These are phyloP conservation scores for Drosophila anomelani DNA, from an alignment of 2,888 invertebrate genomes.

Conservation along the genomic window DNA sequence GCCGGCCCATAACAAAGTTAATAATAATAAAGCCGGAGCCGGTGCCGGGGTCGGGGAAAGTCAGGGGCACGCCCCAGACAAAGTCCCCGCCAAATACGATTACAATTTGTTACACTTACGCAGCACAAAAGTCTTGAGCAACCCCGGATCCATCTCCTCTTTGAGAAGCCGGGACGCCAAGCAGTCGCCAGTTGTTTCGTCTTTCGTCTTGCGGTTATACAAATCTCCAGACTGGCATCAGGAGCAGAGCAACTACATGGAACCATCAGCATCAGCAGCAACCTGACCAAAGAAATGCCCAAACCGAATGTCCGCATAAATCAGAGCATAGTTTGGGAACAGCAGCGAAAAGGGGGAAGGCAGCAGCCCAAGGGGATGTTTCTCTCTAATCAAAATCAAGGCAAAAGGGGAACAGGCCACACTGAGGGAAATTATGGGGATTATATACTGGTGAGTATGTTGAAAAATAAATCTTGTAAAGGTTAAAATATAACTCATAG, in stretches of 20 bases:
- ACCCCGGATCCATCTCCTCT: constrained; percentile 33
- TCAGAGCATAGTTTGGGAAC: constrained; percentile 62
- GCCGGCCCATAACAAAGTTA: constrained; percentile 74
- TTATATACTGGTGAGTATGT: no score
- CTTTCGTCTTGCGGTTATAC: constrained; percentile 62
- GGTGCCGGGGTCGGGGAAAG: constrained; percentile 7
- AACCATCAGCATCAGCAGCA: constrained; percentile 40
- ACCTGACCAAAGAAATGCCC: constrained; percentile 73
- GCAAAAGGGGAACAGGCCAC: constrained; percentile 29
- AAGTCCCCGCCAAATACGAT: constrained; percentile 69
- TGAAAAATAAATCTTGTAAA: not conserved
- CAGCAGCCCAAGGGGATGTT: constrained; percentile 55
- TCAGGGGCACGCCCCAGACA: constrained; percentile 56
- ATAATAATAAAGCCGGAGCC: constrained; percentile 69
- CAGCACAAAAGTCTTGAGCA: constrained; percentile 68
- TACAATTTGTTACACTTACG: constrained; percentile 78
- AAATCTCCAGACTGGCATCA: constrained; percentile 70
- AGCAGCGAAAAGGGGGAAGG: constrained; percentile 56
- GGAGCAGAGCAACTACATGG: constrained; percentile 48
- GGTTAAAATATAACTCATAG: not conserved
- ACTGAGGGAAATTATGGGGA: not conserved
- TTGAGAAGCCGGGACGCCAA: constrained; percentile 55
- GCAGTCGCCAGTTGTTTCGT: constrained; percentile 70
- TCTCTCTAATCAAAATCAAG: constrained; percentile 61
- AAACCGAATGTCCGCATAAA: constrained; percentile 63